Evolutionary conservation across 35 echinoderm and acorn worm genomes (phyloP).

Genomic region (Stichopus chloronotus): DNA sequence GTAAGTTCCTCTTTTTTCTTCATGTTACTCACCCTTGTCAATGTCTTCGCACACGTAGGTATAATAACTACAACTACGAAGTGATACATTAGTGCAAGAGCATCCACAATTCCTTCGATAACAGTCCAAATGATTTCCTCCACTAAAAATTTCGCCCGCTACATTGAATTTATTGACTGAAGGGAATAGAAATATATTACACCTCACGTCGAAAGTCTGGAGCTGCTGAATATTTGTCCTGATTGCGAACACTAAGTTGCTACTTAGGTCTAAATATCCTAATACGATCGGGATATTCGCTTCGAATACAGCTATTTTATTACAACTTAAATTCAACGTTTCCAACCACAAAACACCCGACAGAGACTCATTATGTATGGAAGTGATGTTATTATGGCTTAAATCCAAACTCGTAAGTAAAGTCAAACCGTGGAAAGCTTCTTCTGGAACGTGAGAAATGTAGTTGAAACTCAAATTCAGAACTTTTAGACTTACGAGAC

Average conservation of each 20-base stretch:
- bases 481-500: not conserved
- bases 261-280: not conserved
- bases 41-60: not conserved
- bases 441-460: not conserved
- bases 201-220: not conserved
- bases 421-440: not conserved
- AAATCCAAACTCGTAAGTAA: not conserved
- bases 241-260: not conserved
- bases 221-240: not conserved
- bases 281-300: not conserved
- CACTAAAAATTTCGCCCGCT: not conserved
- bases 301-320: not conserved
- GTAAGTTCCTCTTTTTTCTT: too few species aligned
- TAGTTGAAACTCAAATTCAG: not conserved
- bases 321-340: not conserved
- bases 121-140: not conserved
- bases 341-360: not conserved
- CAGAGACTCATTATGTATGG: not conserved
- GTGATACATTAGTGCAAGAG: not conserved
- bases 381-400: not conserved
- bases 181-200: not conserved
- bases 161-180: not conserved
- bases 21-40: not conserved
- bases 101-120: not conserved
- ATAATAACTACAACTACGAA: not conserved